These are phyloP conservation scores for Oncorhynchus keta DNA, from an alignment of 2,113 vertebrate genomes.

Conservation along the genomic window DNA sequence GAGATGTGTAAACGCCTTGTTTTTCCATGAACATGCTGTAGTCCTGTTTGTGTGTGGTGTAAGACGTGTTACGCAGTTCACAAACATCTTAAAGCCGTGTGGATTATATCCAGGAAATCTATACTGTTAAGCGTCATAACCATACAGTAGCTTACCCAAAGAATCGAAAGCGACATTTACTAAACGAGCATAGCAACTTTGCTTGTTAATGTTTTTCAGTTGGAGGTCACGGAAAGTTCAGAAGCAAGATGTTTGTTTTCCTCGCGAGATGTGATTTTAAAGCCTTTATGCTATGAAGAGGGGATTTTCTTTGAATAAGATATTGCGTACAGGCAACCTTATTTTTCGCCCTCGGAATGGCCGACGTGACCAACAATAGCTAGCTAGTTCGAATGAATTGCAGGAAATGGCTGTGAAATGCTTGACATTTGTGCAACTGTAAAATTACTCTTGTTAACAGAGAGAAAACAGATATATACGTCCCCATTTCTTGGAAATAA, in stretches of 20 bases:
- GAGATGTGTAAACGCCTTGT: too few species aligned
- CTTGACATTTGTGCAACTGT: slow-evolving; percentile 67
- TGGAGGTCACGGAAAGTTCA: slow-evolving; percentile 39
- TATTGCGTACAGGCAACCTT: slow-evolving; percentile 56
- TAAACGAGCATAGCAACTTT: slow-evolving; percentile 57
- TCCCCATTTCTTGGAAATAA: slow-evolving; percentile 63
- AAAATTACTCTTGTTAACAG: slow-evolving; percentile 61
- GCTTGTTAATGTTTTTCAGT: slow-evolving; percentile 42
- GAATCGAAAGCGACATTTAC: slow-evolving; percentile 61
- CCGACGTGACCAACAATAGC: slow-evolving; percentile 62
- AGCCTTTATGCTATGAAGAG: slow-evolving; percentile 29
- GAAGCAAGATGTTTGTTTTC: slow-evolving; percentile 47
- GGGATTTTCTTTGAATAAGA: slow-evolving; percentile 40
- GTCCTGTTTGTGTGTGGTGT: slow-evolving; percentile 7
- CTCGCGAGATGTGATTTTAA: slow-evolving; percentile 12
- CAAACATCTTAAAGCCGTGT: slow-evolving; percentile 26
- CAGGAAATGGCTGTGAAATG: slow-evolving; percentile 67
- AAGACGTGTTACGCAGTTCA: slow-evolving; percentile 11
- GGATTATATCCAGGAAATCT: slow-evolving; percentile 51
- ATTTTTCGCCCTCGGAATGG: slow-evolving; percentile 42
- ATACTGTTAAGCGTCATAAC: slow-evolving; percentile 44
- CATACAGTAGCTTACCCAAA: slow-evolving; percentile 43
- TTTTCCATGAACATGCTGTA: background rate
- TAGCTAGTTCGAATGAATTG: slow-evolving; percentile 72
- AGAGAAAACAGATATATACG: slow-evolving; percentile 36